Percentiles rank a stretch among this genome's conserved stretches.
These are phyloP conservation scores for Porites divaricata DNA, from an alignment of 92 coral and sea anemone genomes.

Conservation along the genomic window DNA sequence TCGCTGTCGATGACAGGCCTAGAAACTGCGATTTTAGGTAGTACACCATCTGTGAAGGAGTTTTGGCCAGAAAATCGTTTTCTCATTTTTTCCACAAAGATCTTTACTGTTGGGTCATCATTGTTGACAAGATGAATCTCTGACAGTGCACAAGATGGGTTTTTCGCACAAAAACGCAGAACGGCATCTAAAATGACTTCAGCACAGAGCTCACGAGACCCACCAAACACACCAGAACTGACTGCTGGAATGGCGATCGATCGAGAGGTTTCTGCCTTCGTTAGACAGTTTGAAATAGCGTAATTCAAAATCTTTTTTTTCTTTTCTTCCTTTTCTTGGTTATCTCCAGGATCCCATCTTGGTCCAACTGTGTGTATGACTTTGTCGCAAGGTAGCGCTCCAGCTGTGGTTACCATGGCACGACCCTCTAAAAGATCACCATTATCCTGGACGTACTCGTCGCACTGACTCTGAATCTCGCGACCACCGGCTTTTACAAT, in stretches of 20 bases:
- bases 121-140: conserved; percentile 76
- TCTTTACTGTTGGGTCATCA: conserved; percentile 48
- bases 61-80: conserved; percentile 40
- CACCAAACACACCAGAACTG: conserved; percentile 76
- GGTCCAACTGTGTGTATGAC: conserved; percentile 73
- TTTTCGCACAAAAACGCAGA: conserved; percentile 40
- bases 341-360: background rate
- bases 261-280: conserved; percentile 15
- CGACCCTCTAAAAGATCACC: conserved; percentile 47
- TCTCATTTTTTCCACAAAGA: conserved; percentile 37
- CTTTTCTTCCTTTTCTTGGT: background rate
- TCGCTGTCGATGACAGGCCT: background rate
- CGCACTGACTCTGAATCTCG: conserved; percentile 67
- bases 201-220: conserved; percentile 76
- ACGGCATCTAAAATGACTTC: conserved; percentile 59
- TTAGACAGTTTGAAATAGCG: conserved; percentile 28
- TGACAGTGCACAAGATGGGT: conserved; percentile 27
- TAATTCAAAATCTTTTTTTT: conserved; percentile 25
- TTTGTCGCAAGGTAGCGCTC: conserved; percentile 64
- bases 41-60: background rate
- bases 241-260: conserved; percentile 80
- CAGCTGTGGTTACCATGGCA: conserved; percentile 48
- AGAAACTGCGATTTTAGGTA: background rate
- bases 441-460: conserved; percentile 12
- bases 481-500: conserved; percentile 70